Conservation (phyloP, 2,113 vertebrate genomes). For the Cheirogaleus medius region DNA sequence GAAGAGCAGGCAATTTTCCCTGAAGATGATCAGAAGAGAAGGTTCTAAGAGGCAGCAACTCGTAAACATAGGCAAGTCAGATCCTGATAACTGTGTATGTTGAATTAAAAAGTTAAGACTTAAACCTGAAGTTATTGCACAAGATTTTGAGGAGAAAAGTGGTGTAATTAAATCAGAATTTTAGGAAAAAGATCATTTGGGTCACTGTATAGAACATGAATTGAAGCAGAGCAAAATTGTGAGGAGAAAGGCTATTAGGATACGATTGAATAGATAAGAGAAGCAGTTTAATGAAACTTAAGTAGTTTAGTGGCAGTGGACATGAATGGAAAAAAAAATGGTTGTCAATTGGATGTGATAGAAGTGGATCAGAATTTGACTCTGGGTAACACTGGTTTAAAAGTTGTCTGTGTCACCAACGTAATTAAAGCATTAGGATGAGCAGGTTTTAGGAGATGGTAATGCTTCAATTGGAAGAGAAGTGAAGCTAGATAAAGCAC, state of each 20-base stretch:
- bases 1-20: background rate
- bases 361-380: background rate
- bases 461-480: background rate
- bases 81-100: background rate
- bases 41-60: background rate
- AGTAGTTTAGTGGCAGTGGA: background rate
- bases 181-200: background rate
- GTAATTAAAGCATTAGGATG: background rate
- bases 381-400: background rate
- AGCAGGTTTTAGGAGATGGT: background rate
- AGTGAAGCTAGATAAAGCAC: background rate
- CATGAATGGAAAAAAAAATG: background rate
- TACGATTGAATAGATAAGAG: background rate
- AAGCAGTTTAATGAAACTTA: background rate
- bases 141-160: background rate
- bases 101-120: background rate
- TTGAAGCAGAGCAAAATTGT: background rate
- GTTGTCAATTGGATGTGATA: background rate
- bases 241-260: background rate
- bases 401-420: background rate
- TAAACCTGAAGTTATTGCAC: background rate
- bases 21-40: background rate
- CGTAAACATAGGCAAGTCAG: background rate
- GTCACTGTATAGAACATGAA: background rate
- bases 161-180: background rate